These are phyloP conservation scores for Hybognathus amarus DNA, from an alignment of 2,797 vertebrate genomes.

Conservation along the genomic window DNA sequence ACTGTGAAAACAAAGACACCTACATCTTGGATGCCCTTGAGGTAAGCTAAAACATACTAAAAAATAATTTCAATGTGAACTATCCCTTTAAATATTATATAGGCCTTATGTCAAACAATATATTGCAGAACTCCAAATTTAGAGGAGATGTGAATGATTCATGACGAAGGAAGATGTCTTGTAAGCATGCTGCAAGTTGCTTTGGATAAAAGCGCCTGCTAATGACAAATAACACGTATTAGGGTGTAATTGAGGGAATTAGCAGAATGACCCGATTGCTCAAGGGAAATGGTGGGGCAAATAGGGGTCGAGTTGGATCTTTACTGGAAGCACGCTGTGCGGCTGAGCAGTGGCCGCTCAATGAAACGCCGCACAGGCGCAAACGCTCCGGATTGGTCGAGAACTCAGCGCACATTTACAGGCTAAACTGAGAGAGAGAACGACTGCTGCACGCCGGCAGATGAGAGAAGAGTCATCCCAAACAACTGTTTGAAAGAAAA, in stretches of 20 bases:
- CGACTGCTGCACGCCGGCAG: background rate
- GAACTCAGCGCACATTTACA: background rate
- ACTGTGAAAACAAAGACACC: no score
- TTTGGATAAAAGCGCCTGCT: constrained; percentile 4
- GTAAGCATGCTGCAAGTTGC: background rate
- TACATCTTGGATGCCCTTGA: no score
- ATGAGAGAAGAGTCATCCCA: background rate
- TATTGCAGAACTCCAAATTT: background rate
- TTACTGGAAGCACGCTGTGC: constrained; percentile 16
- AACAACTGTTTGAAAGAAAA: background rate
- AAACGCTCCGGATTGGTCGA: constrained; percentile 38
- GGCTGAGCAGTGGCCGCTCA: background rate
- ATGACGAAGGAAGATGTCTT: background rate
- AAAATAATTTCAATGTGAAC: no score
- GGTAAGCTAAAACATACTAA: no score
- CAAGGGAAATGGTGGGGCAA: constrained; percentile 5
- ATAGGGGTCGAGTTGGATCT: background rate
- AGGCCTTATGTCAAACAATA: background rate
- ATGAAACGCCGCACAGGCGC: constrained; percentile 1
- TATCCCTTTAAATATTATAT: background rate
- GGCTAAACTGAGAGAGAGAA: background rate
- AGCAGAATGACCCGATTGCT: background rate
- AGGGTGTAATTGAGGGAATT: background rate
- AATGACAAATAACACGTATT: background rate
- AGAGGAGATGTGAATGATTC: background rate